Percentiles rank a stretch among this genome's conserved stretches.
Evolutionary conservation across 2,888 invertebrate species (phyloP).

Genomic region (Nephrocerus scutellatus): DNA sequence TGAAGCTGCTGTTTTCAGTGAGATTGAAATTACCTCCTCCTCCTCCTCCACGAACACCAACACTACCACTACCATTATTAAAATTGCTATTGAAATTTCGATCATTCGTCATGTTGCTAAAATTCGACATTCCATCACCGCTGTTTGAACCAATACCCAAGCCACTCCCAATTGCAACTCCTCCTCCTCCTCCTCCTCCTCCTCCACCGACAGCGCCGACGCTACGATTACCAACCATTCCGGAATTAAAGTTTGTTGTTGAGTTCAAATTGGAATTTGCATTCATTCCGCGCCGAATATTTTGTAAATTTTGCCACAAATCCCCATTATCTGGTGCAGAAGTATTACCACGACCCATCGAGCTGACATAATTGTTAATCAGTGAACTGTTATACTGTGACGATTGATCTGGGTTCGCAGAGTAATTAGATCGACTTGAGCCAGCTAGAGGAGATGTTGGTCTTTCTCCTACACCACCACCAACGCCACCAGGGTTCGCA

Average conservation of each 20-base stretch:
- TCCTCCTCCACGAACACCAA: neutral
- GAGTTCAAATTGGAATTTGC: slow-evolving; percentile 1
- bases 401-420: slow-evolving; percentile 6
- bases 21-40: no score
- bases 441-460: slow-evolving; percentile 6
- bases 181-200: neutral
- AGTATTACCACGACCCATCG: slow-evolving; percentile 14
- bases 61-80: slow-evolving; percentile 3
- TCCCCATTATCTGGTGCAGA: slow-evolving; percentile 1
- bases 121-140: slow-evolving; percentile 1
- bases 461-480: neutral
- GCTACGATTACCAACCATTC: neutral
- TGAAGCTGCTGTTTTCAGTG: no score
- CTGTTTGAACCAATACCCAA: neutral
- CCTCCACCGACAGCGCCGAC: slow-evolving; percentile 3
- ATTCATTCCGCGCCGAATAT: slow-evolving; percentile 15
- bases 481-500: neutral
- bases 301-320: slow-evolving; percentile 22
- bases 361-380: slow-evolving; percentile 16
- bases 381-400: slow-evolving; percentile 13
- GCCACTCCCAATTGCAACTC: neutral
- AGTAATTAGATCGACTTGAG: slow-evolving; percentile 10
- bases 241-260: slow-evolving; percentile 10
- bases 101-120: no score
- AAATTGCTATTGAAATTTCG: neutral